These are phyloP conservation scores for Aphyosemion australe DNA, from an alignment of 2,113 vertebrate species.

Conservation along the genomic window DNA sequence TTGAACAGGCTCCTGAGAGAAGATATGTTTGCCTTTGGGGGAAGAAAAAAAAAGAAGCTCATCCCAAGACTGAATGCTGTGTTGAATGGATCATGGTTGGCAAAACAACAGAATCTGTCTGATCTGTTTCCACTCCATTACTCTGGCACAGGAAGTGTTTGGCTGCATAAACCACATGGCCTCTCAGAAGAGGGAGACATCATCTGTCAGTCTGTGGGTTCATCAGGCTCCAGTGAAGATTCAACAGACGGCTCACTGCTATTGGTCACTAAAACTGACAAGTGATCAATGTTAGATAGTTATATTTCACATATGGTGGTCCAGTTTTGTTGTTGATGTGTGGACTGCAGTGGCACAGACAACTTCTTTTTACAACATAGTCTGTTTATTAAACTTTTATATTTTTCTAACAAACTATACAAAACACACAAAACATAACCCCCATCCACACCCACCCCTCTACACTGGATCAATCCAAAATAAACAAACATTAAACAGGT, in stretches of 20 bases:
- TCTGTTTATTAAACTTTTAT: too few relatives aligned
- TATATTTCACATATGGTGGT: too few relatives aligned
- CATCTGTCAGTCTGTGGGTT: slow-evolving; percentile 33
- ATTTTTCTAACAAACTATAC: too few relatives aligned
- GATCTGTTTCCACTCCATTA: slow-evolving; percentile 45
- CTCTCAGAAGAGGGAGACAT: slow-evolving; percentile 7
- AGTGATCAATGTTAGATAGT: neutral
- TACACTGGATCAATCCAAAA: too few relatives aligned
- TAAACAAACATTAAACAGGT: too few relatives aligned
- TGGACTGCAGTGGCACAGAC: too few relatives aligned
- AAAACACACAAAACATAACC: too few relatives aligned
- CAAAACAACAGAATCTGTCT: slow-evolving; percentile 10
- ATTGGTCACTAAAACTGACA: slow-evolving; percentile 1
- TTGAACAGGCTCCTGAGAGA: too few relatives aligned
- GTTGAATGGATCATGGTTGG: slow-evolving; percentile 34
- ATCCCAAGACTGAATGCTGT: slow-evolving; percentile 11
- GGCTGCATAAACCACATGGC: slow-evolving; percentile 15
- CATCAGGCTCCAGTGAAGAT: slow-evolving; percentile 7
- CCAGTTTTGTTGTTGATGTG: too few relatives aligned
- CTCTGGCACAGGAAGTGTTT: slow-evolving; percentile 31
- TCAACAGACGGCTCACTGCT: neutral
- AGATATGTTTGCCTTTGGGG: neutral
- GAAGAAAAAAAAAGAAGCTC: neutral
- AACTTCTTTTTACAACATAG: too few relatives aligned
- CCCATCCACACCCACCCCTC: too few relatives aligned